Base-by-base conservation (phyloP, 37 sponge, comb jelly and placozoan species). In the Lycopodina hypogea region DNA sequence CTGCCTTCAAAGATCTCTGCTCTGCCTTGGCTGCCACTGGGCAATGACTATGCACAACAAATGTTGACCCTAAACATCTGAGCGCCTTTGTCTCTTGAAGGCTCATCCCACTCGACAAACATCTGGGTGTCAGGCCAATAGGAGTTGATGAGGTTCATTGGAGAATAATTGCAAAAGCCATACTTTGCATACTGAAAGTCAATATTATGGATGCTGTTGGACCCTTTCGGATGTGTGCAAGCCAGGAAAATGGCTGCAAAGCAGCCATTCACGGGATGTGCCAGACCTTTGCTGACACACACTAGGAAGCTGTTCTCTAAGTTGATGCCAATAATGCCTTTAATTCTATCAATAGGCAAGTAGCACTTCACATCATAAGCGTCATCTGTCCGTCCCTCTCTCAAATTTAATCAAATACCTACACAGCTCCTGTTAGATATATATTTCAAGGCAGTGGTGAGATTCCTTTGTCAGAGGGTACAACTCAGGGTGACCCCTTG, bases 321-420 rank as follows among this genome's bases (percentile, higher is more conserved):
- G 89, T 84, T 18, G 89, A 89, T 83, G 89, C 89, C 37, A 42
- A 75, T 18, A 89, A 89, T 72, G 89, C 89, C 33, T 89, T 83
- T 58, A 89, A 89, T 51, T 40, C 70, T 23, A 66, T 89, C 62
- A 83, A 83, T 69, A 48, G 89, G 37, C 69, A 83, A 56, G 75
- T 76, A 17, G 60, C 89, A n/a, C 77, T 89, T 14, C 75, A 75
- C 63, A 89, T 83, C 77, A 84, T 84, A 29, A 60, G 48, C 4
- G 21, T 69, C 60, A 77, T 77, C 42, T 84, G 84, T 50, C 78
- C 84, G 69, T 56, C 84, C 19, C 42, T 83, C 6, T 36, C 76
- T 29, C 71, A 69, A 28, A 77, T 77, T 32, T 41, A 76, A 21
- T 23, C 37, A 29, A 84, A 84, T 50, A 84, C 12, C 22, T 84